Evolutionary conservation across 2,888 invertebrate species (phyloP).

Genomic region (Ectemnius continuus): DNA sequence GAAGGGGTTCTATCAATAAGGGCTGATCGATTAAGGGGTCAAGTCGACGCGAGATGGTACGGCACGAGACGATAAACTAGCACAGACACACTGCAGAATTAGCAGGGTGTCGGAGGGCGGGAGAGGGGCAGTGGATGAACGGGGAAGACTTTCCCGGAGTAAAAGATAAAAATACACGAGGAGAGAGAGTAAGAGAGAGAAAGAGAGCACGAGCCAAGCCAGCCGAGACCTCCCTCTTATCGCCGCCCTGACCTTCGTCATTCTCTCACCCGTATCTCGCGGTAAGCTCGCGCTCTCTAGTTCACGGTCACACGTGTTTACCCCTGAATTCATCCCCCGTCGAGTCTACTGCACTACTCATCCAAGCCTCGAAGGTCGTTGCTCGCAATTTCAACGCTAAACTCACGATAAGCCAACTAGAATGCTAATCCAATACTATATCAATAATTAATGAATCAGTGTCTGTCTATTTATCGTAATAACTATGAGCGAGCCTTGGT

Average conservation of each 20-base stretch:
- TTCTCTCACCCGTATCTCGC: neutral
- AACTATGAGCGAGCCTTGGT: too few relatives aligned
- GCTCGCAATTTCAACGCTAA: neutral
- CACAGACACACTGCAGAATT: neutral
- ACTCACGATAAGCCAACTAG: too few relatives aligned
- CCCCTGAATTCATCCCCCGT: neutral
- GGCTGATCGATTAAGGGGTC: too few relatives aligned
- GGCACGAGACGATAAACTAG: too few relatives aligned
- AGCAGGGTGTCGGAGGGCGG: neutral
- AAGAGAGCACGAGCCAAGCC: slow-evolving; percentile 6
- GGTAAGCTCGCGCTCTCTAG: neutral
- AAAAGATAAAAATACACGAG: slow-evolving; percentile 29
- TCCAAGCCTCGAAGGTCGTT: too few relatives aligned
- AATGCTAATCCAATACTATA: too few relatives aligned
- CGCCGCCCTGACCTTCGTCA: slow-evolving; percentile 32
- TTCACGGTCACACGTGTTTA: slow-evolving; percentile 8
- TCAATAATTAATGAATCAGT: too few relatives aligned
- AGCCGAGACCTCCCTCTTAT: slow-evolving; percentile 14
- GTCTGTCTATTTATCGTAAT: too few relatives aligned
- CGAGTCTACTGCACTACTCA: too few relatives aligned
- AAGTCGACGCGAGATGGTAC: too few relatives aligned
- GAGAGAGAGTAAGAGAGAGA: slow-evolving; percentile 3
- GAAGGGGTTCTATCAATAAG: too few relatives aligned
- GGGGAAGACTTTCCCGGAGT: slow-evolving; percentile 2
- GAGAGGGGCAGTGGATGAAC: neutral